These are phyloP conservation scores for Agrotis clavis DNA, from an alignment of 2,888 invertebrate species.

Conservation along the genomic window DNA sequence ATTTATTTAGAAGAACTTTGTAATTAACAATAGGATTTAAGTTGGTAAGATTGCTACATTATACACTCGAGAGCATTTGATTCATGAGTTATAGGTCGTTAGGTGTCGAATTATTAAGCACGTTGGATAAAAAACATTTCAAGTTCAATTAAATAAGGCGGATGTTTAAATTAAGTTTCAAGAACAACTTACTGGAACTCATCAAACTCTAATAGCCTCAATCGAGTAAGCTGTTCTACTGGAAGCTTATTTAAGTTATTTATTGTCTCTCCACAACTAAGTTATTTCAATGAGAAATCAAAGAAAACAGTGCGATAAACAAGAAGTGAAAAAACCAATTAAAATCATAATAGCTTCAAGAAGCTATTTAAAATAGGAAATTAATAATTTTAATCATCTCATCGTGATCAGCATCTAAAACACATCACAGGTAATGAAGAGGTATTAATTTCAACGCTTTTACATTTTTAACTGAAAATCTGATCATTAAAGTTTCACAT, in stretches of 20 bases:
- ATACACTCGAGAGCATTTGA: neutral
- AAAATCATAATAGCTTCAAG: constrained; percentile 28
- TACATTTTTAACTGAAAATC: neutral
- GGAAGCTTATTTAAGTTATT: constrained; percentile 44
- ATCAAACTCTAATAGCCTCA: constrained; percentile 36
- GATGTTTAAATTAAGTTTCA: constrained; percentile 37
- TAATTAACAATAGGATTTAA: no score
- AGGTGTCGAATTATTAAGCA: neutral
- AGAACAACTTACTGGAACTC: constrained; percentile 33
- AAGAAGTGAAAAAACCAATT: constrained; percentile 38
- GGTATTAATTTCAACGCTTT: constrained; percentile 20
- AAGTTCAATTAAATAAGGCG: constrained; percentile 6
- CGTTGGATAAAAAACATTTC: neutral
- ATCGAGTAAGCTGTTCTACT: no score
- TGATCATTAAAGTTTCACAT: constrained; percentile 25
- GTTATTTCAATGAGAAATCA: constrained; percentile 37
- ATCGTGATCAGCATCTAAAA: constrained; percentile 11
- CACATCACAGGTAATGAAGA: constrained; percentile 9
- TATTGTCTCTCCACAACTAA: constrained; percentile 34
- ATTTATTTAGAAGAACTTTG: no score
- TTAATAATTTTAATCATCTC: constrained; percentile 12
- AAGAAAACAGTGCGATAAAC: constrained; percentile 33
- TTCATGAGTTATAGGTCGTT: neutral
- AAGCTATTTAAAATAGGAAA: constrained; percentile 8
- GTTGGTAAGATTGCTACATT: neutral